Conservation (phyloP, 1,140 invertebrate species). For the Drosophila triauraria region DNA sequence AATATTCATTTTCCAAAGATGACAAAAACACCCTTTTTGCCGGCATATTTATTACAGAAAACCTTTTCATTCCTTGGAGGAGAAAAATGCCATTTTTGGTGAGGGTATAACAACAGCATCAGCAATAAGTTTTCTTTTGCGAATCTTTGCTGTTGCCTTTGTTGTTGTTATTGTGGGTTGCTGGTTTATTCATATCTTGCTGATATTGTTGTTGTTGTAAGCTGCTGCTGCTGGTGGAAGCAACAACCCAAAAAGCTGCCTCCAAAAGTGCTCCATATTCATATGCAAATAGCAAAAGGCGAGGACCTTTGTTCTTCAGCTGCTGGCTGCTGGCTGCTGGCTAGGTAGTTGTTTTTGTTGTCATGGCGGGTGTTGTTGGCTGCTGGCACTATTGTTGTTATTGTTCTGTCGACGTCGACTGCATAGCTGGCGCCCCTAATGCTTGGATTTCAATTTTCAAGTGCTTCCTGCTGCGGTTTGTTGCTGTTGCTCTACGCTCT, state of each 20-base stretch:
- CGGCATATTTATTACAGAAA: conserved; percentile 8
- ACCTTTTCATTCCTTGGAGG: conserved; percentile 5
- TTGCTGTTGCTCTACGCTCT: conserved; percentile 50
- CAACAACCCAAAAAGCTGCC: conserved; percentile 60
- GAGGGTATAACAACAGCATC: conserved; percentile 46
- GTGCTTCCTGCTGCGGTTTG: conserved; percentile 73
- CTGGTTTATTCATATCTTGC: conserved; percentile 66
- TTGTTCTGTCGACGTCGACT: conserved; percentile 28
- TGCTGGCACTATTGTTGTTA: conserved; percentile 37
- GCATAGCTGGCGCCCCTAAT: conserved; percentile 62
- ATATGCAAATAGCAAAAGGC: conserved; percentile 75
- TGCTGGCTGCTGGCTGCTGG: conserved; percentile 21
- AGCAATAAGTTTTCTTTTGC: conserved; percentile 55
- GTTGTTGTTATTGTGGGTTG: conserved; percentile 51
- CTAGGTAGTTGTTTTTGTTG: conserved; percentile 25
- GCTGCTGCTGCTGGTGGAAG: conserved; percentile 39
- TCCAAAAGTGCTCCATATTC: conserved; percentile 65
- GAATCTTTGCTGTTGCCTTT: conserved; percentile 6
- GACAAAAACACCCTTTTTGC: conserved; percentile 3
- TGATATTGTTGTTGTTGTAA: conserved; percentile 40
- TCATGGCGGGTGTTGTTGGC: conserved; percentile 29
- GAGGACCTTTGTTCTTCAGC: conserved; percentile 69
- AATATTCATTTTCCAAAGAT: conserved; percentile 14
- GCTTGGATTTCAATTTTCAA: conserved; percentile 81
- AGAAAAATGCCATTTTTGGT: background rate